phyloP scores from a whole-genome alignment of 2,888 invertebrate genomes.

The Asteroscopus sphinx region DNA sequence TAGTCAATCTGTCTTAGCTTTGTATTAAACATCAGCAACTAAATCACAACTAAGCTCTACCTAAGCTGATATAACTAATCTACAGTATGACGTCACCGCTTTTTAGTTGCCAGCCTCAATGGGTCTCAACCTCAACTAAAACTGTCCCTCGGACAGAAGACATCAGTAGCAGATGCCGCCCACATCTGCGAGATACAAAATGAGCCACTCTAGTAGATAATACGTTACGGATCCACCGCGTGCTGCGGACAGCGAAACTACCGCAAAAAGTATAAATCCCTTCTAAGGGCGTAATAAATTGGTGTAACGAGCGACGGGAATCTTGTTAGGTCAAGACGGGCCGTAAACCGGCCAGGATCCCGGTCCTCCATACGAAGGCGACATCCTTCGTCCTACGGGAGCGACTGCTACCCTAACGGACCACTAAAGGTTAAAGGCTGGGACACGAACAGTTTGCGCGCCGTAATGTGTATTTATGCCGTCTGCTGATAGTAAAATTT shows the following conservation, averaged over 20 bases:
- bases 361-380: conserved; percentile 28
- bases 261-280: conserved; percentile 79
- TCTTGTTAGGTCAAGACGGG: conserved; percentile 75
- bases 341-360: conserved; percentile 63
- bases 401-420: conserved; percentile 13
- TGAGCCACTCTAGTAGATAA: conserved; percentile 50
- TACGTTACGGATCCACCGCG: conserved; percentile 46
- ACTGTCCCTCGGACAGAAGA: conserved; percentile 33
- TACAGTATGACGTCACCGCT: conserved; percentile 11
- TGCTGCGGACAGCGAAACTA: conserved; percentile 66
- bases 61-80: not conserved
- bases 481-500: conserved; percentile 54
- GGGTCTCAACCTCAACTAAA: conserved; percentile 21
- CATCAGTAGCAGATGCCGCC: conserved; percentile 46
- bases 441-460: conserved; percentile 39
- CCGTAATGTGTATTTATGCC: conserved; percentile 51
- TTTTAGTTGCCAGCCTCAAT: conserved; percentile 35
- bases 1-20: too few species aligned
- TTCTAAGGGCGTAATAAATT: conserved; percentile 81
- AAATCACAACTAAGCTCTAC: conserved; percentile 4
- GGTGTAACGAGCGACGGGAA: conserved; percentile 76
- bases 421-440: conserved; percentile 50
- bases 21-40: conserved; percentile 3
- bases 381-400: conserved; percentile 24
- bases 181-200: conserved; percentile 49